These are phyloP conservation scores for Busseola fusca DNA, from an alignment of 2,888 invertebrate genomes.

Conservation along the genomic window DNA sequence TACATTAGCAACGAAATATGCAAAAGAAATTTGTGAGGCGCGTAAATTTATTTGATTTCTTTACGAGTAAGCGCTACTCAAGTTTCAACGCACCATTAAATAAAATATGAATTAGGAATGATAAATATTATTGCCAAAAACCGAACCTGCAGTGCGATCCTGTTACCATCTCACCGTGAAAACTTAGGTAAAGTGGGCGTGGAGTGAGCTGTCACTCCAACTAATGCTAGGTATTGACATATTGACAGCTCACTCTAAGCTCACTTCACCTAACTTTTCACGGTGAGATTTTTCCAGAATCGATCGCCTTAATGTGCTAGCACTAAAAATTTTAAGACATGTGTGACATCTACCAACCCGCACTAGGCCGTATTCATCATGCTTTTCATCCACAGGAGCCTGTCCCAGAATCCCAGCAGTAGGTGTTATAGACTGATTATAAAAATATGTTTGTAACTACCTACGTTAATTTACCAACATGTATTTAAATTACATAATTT, in stretches of 20 bases:
- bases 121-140: conserved; percentile 21
- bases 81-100: conserved; percentile 21
- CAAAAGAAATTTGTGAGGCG: conserved; percentile 9
- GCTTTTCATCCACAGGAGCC: background rate
- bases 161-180: no score
- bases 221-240: no score
- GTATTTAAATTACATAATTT: background rate
- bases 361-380: background rate
- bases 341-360: background rate
- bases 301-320: background rate
- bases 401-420: background rate
- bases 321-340: background rate
- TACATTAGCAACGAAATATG: conserved; percentile 46
- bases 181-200: no score
- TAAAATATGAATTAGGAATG: conserved; percentile 6
- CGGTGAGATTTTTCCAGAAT: no score
- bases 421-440: background rate
- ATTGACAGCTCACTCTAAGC: no score
- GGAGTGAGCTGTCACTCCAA: no score
- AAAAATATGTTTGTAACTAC: background rate
- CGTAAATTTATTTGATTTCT: conserved; percentile 20
- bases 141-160: no score
- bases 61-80: conserved; percentile 19
- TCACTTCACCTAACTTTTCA: no score
- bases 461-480: background rate